Evolutionary conservation across 2,113 vertebrate species (phyloP).

Genomic region (Cyprinodon brontotheroides): DNA sequence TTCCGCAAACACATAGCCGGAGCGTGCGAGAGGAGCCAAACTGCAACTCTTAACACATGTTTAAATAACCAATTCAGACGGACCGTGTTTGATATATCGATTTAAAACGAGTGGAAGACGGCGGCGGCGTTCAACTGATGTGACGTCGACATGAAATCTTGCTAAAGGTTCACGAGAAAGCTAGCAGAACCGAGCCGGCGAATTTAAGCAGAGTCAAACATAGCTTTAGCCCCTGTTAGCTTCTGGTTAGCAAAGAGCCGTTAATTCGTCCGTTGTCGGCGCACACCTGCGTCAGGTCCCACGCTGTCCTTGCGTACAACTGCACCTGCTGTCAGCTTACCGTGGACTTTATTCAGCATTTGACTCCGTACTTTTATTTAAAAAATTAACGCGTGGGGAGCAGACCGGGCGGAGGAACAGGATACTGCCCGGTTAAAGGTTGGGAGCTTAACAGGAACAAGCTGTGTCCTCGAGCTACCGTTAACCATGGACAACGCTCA

Average conservation of each 20-base stretch:
- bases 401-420: slow-evolving; percentile 4
- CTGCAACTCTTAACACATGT: slow-evolving; percentile 56
- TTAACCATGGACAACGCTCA: slow-evolving; percentile 95
- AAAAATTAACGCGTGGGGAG: background rate
- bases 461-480: slow-evolving; percentile 58
- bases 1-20: slow-evolving; percentile 48
- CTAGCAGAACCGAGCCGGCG: slow-evolving; percentile 54
- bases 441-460: slow-evolving; percentile 44
- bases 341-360: too few relatives aligned
- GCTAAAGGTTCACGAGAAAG: slow-evolving; percentile 9
- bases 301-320: background rate
- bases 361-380: background rate
- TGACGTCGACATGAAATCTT: slow-evolving; percentile 12
- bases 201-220: slow-evolving; percentile 43
- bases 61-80: slow-evolving; percentile 11
- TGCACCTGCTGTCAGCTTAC: background rate
- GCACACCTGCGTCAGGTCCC: slow-evolving; percentile 49
- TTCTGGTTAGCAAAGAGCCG: slow-evolving; percentile 46
- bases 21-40: slow-evolving; percentile 25
- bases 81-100: background rate
- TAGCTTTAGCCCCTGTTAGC: slow-evolving; percentile 69
- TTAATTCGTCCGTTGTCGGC: slow-evolving; percentile 32
- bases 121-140: background rate
- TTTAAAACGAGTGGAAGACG: background rate
- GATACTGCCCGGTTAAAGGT: slow-evolving; percentile 37